Conservation (phyloP, 2,888 invertebrate species). For the Tenthredo notha region DNA sequence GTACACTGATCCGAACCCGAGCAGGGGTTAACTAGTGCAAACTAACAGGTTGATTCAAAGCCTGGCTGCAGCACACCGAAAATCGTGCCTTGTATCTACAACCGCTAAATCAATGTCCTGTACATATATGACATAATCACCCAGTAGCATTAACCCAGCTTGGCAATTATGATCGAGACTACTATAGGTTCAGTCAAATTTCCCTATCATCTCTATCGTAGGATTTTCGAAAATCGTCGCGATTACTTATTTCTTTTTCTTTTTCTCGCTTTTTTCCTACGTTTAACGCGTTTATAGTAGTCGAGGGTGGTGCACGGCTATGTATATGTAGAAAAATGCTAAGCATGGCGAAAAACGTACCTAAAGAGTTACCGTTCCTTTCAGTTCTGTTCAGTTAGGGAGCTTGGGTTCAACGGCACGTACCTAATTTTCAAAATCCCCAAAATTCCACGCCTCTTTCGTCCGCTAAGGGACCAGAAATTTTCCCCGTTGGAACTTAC, state of each 20-base stretch:
- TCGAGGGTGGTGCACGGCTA: not conserved
- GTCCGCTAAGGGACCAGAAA: not conserved
- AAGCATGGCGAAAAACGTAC: not conserved
- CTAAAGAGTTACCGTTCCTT: not conserved
- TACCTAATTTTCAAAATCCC: slow-evolving; percentile 40
- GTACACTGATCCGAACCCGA: not conserved
- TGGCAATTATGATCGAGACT: not conserved
- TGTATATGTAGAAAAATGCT: not conserved
- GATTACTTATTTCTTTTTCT: not conserved
- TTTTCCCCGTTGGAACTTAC: not conserved
- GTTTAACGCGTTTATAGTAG: not conserved
- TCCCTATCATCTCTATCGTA: not conserved
- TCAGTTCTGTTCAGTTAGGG: not conserved
- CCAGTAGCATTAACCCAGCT: not conserved
- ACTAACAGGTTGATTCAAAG: slow-evolving; percentile 6
- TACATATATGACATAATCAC: not conserved
- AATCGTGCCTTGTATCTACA: slow-evolving; percentile 2
- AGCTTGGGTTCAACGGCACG: slow-evolving; percentile 20
- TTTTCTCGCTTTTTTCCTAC: not conserved
- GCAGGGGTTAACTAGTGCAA: not conserved
- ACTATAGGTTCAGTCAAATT: not conserved
- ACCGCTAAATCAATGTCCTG: not conserved
- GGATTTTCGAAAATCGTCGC: not conserved
- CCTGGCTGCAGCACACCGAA: not conserved
- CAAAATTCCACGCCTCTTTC: slow-evolving; percentile 20